These are phyloP conservation scores for Rostratula benghalensis DNA, from an alignment of 2,113 vertebrate species.

Conservation along the genomic window DNA sequence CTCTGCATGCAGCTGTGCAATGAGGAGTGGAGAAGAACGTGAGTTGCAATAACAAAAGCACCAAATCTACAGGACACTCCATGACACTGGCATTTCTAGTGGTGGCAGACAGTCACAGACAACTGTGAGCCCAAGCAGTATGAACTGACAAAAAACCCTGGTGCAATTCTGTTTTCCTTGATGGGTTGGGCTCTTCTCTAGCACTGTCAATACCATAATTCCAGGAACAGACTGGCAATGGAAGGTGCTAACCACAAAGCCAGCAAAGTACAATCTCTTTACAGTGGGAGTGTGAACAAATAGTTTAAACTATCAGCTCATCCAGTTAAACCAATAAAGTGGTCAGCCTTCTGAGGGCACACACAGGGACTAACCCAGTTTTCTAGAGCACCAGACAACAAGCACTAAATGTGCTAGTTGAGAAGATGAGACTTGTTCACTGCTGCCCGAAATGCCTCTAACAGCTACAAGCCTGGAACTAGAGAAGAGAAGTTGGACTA, in stretches of 20 bases:
- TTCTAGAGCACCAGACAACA: neutral
- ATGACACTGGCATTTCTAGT: neutral
- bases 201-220: neutral
- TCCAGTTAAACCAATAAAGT: neutral
- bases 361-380: neutral
- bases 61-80: neutral
- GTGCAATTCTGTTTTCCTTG: neutral
- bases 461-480: neutral
- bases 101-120: neutral
- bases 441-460: neutral
- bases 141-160: neutral
- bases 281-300: neutral
- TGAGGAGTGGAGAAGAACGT: neutral
- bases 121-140: neutral
- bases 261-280: neutral
- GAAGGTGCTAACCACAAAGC: neutral
- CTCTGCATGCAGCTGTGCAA: neutral
- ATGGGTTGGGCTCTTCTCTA: neutral
- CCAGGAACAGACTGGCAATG: neutral
- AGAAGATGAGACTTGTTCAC: neutral
- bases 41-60: neutral
- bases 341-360: neutral
- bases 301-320: neutral
- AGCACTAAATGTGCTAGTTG: fast-evolving
- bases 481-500: neutral